Base-by-base conservation (phyloP, 2,113 vertebrate genomes). In the Cromileptes altivelis region DNA sequence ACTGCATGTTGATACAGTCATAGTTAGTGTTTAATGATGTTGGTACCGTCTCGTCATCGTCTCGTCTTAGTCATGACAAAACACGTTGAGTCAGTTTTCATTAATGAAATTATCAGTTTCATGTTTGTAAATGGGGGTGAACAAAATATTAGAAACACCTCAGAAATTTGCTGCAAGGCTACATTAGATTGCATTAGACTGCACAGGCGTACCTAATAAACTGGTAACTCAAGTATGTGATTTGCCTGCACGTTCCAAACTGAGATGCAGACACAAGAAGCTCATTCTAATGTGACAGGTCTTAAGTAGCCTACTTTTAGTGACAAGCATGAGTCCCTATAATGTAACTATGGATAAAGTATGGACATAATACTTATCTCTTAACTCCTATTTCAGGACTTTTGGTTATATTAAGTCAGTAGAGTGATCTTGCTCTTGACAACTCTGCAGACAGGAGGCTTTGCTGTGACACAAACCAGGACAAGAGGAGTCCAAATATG, bases 401-500 rank as follows among this genome's bases (percentile, higher is more conserved):
- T 55, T 61, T 6, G 33, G 18, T 30, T 69, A 4, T 15, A 33
- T 42, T 27, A 17, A 18, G 53, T 67, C 40, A 62, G 62, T 2
- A 10, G 53, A 33, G 60, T 2, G 30, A 68, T 80, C 49, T 55
- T 23, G 12, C 12, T 15, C 62, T 67, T 42, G 75, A 70, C 50
- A 7, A 4, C 49, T 67, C 14, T 50, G 33, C 62, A 68, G 70
- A 69, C 72, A 3, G 67, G 50, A 71, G 27, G 62, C 42, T 49
- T 67, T 15, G 33, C 71, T 50, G 84, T 6, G 50, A 86, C 58
- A 21, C 55, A 79, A 78, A 81, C 75, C 77, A 70, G 75, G 70
- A 90, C 84, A 86, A 81, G 80, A 75, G 63, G 12, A 65, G 61
- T 82, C 89, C 85, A 89, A 92, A 89, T 82, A 89, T 71, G 88